phyloP scores from a whole-genome alignment of 2,797 vertebrate species.

The Pangasius macronema region DNA sequence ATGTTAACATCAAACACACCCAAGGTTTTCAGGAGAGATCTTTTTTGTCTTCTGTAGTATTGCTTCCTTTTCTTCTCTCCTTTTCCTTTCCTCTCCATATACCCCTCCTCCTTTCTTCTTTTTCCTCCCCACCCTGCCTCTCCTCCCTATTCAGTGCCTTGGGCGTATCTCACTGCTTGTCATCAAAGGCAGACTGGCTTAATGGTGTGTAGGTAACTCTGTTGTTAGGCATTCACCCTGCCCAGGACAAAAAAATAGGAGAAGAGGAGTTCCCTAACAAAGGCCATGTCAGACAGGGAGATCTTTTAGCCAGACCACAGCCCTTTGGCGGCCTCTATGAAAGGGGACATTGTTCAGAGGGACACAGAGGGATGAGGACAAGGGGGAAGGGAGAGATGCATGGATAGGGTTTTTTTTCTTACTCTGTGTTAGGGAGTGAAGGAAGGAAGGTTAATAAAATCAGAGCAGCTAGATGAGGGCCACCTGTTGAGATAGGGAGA shows the following conservation, averaged over 20 bases:
- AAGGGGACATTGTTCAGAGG: constrained; percentile 66
- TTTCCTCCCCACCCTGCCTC: constrained; percentile 39
- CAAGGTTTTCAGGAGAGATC: constrained; percentile 32
- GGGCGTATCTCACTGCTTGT: constrained; percentile 70
- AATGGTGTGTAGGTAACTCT: constrained; percentile 73
- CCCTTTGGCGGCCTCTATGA: constrained; percentile 62
- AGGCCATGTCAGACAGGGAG: constrained; percentile 63
- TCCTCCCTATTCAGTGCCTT: constrained; percentile 67
- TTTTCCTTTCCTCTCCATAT: constrained; percentile 18
- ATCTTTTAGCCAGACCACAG: constrained; percentile 68
- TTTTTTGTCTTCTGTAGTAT: constrained; percentile 36
- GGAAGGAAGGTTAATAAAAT: constrained; percentile 52
- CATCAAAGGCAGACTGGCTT: constrained; percentile 67
- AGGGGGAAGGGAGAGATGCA: constrained; percentile 43
- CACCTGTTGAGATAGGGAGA: constrained; percentile 40
- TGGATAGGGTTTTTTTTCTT: constrained; percentile 37
- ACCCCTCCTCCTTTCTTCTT: constrained; percentile 45
- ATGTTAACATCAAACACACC: constrained; percentile 45
- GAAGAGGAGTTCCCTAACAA: constrained; percentile 56
- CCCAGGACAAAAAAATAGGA: constrained; percentile 54
- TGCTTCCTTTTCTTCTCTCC: constrained; percentile 46
- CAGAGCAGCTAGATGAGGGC: constrained; percentile 39
- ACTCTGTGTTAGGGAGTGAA: constrained; percentile 39
- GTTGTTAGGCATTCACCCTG: constrained; percentile 65
- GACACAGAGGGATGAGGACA: constrained; percentile 42